Conservation (phyloP, 2,797 vertebrate species). For the Paratrypauchen microcephalus region DNA sequence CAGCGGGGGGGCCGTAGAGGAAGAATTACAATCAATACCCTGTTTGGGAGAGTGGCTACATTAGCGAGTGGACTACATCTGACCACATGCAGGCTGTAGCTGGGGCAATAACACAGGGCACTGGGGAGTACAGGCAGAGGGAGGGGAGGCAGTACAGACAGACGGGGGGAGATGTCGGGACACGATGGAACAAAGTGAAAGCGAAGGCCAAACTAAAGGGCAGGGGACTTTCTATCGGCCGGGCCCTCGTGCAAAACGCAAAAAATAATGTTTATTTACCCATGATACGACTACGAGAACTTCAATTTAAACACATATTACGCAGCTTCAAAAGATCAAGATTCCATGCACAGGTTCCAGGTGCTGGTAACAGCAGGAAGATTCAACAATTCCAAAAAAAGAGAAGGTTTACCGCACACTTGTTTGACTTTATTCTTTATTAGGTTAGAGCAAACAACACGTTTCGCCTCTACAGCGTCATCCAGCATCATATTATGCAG, state of each 20-base stretch:
- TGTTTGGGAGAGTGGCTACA: constrained; percentile 51
- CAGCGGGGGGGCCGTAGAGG: neutral
- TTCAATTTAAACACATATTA: too few relatives aligned
- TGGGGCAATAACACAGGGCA: constrained; percentile 29
- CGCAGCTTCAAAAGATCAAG: too few relatives aligned
- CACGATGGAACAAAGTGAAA: constrained; percentile 20
- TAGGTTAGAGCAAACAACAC: too few relatives aligned
- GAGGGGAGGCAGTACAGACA: constrained; percentile 4
- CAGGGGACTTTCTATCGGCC: neutral
- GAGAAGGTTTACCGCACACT: too few relatives aligned
- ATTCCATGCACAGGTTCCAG: too few relatives aligned
- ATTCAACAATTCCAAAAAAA: too few relatives aligned
- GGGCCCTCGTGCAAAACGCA: neutral
- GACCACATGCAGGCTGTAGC: constrained; percentile 34
- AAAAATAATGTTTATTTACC: too few relatives aligned
- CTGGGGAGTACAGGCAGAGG: neutral
- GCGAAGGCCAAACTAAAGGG: neutral
- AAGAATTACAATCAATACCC: constrained; percentile 41
- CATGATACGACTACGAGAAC: too few relatives aligned
- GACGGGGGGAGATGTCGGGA: constrained; percentile 10
- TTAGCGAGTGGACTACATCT: constrained; percentile 52
- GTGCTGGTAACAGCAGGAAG: too few relatives aligned
- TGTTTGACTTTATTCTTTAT: too few relatives aligned
- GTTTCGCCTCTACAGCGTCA: too few relatives aligned
- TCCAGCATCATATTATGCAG: too few relatives aligned